Evolutionary conservation across 2,113 vertebrate species (phyloP), one percentile per base, ranked within the genome.

Genomic region (Spilogale gracilis): DNA sequence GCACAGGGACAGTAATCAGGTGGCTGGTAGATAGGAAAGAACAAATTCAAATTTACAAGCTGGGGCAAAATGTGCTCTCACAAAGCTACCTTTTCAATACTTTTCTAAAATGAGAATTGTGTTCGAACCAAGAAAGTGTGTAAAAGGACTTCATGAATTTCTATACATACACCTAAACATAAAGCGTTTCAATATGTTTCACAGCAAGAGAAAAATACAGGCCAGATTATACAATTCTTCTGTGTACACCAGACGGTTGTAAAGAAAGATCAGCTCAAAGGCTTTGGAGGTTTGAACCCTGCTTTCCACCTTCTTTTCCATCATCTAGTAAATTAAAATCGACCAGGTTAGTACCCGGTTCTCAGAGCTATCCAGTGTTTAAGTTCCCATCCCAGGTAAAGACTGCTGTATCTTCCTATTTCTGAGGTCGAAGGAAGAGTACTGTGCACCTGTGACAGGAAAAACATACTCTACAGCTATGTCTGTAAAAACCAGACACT

Each of bases 1-100:
- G 88, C 79, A 92, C 74, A 96, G 96, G 67, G 88, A 96, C 85
- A 67, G 84, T 61, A 94, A 76, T 98, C 97, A 98, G 93, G 95
- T 97, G 97, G 86, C 97, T 98, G 91, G 88, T 96, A 97, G 96
- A 96, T 97, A 97, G 97, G 94, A 97, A 97, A 96, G 87, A 96
- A 83, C 80, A 94, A 91, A 84, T 86, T 73, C 17, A 89, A 97
- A 95, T 92, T 98, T 74, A 96, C 93, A 97, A 88, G 94, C 58
- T 56, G 54, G 38, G 91, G 97, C 54, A 93, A 95, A 94, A 92
- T 67, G 90, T 84, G 79, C 54, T 95, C 83, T 74, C 87, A 27
- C 60, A 50, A 74, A 92, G 25, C 67, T 83, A 94, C 84, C 94
- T 93, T 96, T 95, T 61, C 73, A 84, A 45, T 23, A 48, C 23